phyloP scores from a whole-genome alignment of 2,888 invertebrate genomes.

The Diadegma fenestrale region DNA sequence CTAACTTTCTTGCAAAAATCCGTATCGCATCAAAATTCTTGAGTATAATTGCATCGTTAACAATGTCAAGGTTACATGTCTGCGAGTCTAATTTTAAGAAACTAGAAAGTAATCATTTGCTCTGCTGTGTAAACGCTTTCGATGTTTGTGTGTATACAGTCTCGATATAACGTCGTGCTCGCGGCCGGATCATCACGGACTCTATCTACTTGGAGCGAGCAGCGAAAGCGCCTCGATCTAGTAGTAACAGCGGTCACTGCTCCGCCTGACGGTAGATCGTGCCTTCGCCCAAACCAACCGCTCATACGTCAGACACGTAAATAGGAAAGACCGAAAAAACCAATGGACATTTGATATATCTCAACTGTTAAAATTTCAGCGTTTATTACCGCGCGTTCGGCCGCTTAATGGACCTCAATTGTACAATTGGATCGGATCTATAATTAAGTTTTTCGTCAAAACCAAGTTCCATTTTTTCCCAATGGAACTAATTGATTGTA shows the following conservation, averaged over 20 bases:
- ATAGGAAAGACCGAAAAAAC: slow-evolving; percentile 29
- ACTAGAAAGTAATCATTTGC: slow-evolving; percentile 14
- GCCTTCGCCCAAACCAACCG: slow-evolving; percentile 24
- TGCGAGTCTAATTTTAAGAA: slow-evolving; percentile 10
- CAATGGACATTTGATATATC: slow-evolving; percentile 14
- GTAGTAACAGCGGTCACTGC: slow-evolving; percentile 67
- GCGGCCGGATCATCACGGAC: slow-evolving; percentile 54
- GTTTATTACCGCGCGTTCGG: not conserved
- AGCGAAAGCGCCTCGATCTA: slow-evolving; percentile 50
- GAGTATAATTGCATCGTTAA: slow-evolving; percentile 18
- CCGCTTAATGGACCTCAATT: not conserved
- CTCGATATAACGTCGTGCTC: slow-evolving; percentile 33
- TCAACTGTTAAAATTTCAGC: not conserved
- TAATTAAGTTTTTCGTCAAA: not conserved
- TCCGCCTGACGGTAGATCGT: slow-evolving; percentile 47
- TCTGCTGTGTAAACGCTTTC: not conserved
- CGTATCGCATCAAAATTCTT: not conserved
- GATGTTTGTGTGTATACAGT: not conserved
- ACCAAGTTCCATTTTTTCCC: not conserved
- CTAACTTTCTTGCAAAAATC: not conserved
- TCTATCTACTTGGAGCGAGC: slow-evolving; percentile 57
- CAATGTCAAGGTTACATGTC: slow-evolving; percentile 52
- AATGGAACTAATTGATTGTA: not conserved
- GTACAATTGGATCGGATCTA: not conserved
- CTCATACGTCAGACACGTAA: slow-evolving; percentile 33